A percentile compares a stretch with the other conserved stretches of the same genome.
phyloP scores from a whole-genome alignment of 2,797 vertebrate species.

The Mus caroli region DNA sequence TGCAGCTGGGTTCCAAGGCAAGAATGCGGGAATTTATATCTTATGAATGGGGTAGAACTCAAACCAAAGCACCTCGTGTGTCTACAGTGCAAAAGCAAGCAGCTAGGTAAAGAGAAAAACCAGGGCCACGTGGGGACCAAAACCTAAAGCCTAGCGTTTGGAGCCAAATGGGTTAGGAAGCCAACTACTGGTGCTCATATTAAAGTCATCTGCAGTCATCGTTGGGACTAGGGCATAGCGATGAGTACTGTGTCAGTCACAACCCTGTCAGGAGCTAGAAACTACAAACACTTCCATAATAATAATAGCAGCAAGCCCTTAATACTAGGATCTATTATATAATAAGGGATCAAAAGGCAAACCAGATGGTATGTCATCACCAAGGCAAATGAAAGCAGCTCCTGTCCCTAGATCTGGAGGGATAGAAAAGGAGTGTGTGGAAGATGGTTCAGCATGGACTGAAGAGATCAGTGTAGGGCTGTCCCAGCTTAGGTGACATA shows the following conservation, averaged over 20 bases:
- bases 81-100: neutral
- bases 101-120: neutral
- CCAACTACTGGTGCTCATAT: neutral
- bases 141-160: neutral
- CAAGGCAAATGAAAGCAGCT: neutral
- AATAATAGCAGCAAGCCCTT: neutral
- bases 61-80: neutral
- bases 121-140: accelerated
- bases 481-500: neutral
- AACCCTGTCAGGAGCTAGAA: neutral
- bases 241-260: neutral
- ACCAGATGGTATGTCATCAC: neutral
- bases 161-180: neutral
- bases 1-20: neutral
- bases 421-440: neutral
- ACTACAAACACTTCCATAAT: neutral
- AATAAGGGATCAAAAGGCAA: slow-evolving; percentile 28
- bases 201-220: neutral
- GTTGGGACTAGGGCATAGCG: neutral
- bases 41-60: neutral
- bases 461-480: neutral
- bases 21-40: neutral
- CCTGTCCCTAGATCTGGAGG: neutral
- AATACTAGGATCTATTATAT: slow-evolving; percentile 4
- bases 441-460: neutral